These are phyloP conservation scores for Aphelocoma coerulescens DNA, from an alignment of 2,113 vertebrate genomes.

Conservation along the genomic window DNA sequence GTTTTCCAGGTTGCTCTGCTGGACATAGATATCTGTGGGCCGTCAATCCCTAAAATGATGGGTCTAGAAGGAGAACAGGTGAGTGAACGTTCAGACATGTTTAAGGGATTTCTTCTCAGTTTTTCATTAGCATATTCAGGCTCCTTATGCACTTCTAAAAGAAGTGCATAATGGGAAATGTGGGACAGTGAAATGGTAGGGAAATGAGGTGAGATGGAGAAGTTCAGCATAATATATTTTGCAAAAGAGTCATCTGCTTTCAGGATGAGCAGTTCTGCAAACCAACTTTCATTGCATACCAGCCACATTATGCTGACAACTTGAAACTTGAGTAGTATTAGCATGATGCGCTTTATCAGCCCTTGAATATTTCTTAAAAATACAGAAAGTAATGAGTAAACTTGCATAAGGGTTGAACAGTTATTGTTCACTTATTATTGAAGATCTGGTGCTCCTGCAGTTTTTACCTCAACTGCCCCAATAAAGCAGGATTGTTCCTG, in stretches of 20 bases:
- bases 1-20: slow-evolving; percentile 84
- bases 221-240: not conserved
- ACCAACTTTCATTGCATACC: accelerated
- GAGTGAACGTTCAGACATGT: accelerated
- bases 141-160: not conserved
- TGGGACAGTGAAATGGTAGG: not conserved
- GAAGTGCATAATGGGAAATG: not conserved
- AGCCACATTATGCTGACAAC: accelerated
- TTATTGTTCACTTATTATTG: not conserved
- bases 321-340: not conserved
- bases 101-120: accelerated
- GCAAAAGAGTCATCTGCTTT: not conserved
- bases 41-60: slow-evolving; percentile 93
- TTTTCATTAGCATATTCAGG: accelerated
- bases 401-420: not conserved
- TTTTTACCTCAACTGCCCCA: not conserved
- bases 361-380: not conserved
- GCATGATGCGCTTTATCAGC: not conserved
- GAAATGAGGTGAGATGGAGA: not conserved
- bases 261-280: not conserved
- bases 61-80: slow-evolving; percentile 96
- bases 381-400: not conserved
- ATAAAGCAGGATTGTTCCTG: not conserved
- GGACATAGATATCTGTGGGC: slow-evolving; percentile 95
- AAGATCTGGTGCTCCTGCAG: not conserved